Percentiles rank a stretch among this genome's conserved stretches.
Conservation (phyloP, 1,140 invertebrate genomes). For the Drosophila navojoa region DNA sequence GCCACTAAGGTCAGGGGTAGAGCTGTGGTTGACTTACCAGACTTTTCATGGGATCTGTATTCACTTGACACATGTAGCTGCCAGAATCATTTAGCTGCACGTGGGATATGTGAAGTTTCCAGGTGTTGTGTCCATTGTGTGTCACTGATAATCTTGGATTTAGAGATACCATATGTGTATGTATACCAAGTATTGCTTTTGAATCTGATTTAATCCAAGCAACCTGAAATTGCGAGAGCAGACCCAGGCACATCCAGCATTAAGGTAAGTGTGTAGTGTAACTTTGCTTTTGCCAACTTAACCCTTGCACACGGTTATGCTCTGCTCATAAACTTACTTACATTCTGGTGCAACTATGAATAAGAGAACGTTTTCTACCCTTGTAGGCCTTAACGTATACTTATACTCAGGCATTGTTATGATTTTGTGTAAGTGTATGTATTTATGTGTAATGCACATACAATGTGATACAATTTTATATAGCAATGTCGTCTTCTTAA, state of each 20-base stretch:
- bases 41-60: constrained; percentile 95
- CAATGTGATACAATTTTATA: too few relatives aligned
- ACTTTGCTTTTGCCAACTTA: constrained; percentile 19
- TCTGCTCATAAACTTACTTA: neutral
- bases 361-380: constrained; percentile 5
- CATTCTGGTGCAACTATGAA: neutral
- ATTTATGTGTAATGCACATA: neutral
- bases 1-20: neutral
- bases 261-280: constrained; percentile 12
- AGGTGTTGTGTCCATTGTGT: constrained; percentile 95
- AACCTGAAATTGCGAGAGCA: constrained; percentile 87
- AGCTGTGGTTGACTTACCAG: constrained; percentile 87
- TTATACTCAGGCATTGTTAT: constrained; percentile 11
- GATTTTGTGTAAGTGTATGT: neutral
- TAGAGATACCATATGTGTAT: constrained; percentile 94
- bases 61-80: constrained; percentile 96
- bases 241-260: constrained; percentile 18
- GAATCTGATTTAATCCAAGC: constrained; percentile 96
- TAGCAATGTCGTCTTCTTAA: too few relatives aligned
- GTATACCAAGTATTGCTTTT: constrained; percentile 94
- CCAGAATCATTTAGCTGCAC: constrained; percentile 95
- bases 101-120: constrained; percentile 94
- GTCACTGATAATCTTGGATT: constrained; percentile 93
- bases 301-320: constrained; percentile 2
- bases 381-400: constrained; percentile 9